Conservation (phyloP, 2,888 invertebrate species). For the Periphyllus acericola region DNA sequence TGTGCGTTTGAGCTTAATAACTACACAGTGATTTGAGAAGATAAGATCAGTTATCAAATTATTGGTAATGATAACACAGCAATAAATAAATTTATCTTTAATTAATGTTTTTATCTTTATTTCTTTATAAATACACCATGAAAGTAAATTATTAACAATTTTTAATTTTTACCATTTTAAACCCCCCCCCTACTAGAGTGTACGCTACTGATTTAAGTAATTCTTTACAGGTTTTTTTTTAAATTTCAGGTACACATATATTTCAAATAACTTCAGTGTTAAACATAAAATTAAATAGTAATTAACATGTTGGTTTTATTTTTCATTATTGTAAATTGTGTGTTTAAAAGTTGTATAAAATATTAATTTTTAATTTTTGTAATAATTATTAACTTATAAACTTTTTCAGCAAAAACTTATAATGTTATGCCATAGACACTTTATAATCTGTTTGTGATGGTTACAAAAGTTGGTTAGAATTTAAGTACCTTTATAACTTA, state of each 20-base stretch:
- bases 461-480: slow-evolving; percentile 1
- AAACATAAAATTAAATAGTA: slow-evolving; percentile 30
- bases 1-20: too few species aligned
- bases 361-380: slow-evolving; percentile 5
- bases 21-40: too few species aligned
- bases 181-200: too few species aligned
- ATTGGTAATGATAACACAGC: too few species aligned
- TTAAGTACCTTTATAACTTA: slow-evolving; percentile 11
- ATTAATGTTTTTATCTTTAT: too few species aligned
- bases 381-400: not conserved
- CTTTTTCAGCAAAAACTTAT: slow-evolving; percentile 1
- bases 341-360: slow-evolving; percentile 6
- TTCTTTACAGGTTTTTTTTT: too few species aligned
- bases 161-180: too few species aligned
- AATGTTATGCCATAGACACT: slow-evolving; percentile 15
- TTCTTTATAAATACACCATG: too few species aligned
- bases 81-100: too few species aligned
- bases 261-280: not conserved
- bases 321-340: slow-evolving; percentile 1
- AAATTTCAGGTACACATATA: not conserved
- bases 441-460: slow-evolving; percentile 35
- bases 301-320: slow-evolving; percentile 17
- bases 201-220: too few species aligned
- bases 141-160: too few species aligned
- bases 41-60: too few species aligned